Conservation (phyloP, 1,140 invertebrate genomes). For the Coboldia fuscipes region DNA sequence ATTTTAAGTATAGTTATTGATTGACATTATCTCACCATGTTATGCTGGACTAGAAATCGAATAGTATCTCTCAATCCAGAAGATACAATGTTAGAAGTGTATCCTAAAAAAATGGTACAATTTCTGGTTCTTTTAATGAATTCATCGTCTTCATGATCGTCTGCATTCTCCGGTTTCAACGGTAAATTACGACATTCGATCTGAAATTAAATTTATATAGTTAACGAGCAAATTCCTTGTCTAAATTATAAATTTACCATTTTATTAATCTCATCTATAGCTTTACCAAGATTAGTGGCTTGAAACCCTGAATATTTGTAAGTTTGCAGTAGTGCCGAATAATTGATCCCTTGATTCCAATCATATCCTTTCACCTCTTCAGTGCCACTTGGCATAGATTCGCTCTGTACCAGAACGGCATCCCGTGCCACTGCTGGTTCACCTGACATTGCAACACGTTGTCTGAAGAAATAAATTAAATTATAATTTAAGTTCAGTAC, state of each 20-base stretch:
- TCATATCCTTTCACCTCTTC: constrained; percentile 62
- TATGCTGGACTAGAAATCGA: constrained; percentile 73
- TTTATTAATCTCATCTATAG: constrained; percentile 76
- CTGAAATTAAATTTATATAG: constrained; percentile 5
- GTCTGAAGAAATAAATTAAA: no score
- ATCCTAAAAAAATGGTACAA: constrained; percentile 95
- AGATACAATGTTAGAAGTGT: constrained; percentile 95
- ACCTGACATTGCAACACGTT: background rate
- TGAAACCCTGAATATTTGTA: constrained; percentile 82
- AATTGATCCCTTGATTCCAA: constrained; percentile 82
- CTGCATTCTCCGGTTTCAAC: constrained; percentile 37
- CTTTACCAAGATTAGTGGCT: constrained; percentile 83
- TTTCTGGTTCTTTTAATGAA: constrained; percentile 56
- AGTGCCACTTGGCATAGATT: constrained; percentile 33
- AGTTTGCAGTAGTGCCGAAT: constrained; percentile 58
- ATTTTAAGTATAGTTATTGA: background rate
- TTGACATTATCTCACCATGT: constrained; percentile 21
- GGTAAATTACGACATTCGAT: constrained; percentile 34
- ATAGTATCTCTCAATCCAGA: constrained; percentile 85
- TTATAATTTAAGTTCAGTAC: no score
- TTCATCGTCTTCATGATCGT: constrained; percentile 48
- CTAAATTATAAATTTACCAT: constrained; percentile 45
- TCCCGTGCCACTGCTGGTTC: constrained; percentile 33
- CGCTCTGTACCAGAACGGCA: constrained; percentile 42
- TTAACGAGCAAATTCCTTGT: no score